Percentiles rank a stretch among this genome's conserved stretches.
Conservation (phyloP, 1,140 invertebrate species). For the Campoletis sonorensis region DNA sequence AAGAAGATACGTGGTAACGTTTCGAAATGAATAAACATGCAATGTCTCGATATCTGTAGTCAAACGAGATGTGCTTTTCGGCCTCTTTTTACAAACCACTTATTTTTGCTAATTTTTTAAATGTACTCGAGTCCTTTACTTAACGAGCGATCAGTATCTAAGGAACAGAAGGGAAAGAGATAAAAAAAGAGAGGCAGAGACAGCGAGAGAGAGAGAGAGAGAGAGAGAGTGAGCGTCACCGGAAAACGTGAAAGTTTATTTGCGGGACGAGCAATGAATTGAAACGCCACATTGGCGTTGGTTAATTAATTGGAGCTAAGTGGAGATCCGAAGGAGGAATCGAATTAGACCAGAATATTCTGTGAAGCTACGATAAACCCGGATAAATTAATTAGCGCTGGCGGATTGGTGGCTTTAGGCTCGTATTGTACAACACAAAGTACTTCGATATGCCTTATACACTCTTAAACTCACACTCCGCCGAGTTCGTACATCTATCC, state of each 20-base stretch:
- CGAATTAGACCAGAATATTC: conserved; percentile 38
- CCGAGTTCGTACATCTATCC: no score
- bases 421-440: neutral
- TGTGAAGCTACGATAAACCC: conserved; percentile 32
- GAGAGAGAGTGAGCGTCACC: neutral
- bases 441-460: neutral
- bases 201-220: no score
- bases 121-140: neutral
- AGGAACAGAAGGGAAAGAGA: no score
- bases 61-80: no score
- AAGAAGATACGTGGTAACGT: no score
- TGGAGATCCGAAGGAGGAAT: conserved; percentile 37
- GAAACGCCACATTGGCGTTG: conserved; percentile 23
- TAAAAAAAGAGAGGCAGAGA: no score
- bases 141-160: conserved; percentile 6
- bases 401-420: neutral
- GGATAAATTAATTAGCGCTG: conserved; percentile 40
- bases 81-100: no score
- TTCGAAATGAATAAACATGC: no score
- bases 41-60: no score
- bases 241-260: neutral
- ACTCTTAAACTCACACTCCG: no score
- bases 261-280: conserved; percentile 3
- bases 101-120: neutral
- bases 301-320: conserved; percentile 40